Evolutionary conservation across 1,140 invertebrate species (phyloP), one percentile per base, ranked within the genome.

Genomic region (Adelges cooleyi): DNA sequence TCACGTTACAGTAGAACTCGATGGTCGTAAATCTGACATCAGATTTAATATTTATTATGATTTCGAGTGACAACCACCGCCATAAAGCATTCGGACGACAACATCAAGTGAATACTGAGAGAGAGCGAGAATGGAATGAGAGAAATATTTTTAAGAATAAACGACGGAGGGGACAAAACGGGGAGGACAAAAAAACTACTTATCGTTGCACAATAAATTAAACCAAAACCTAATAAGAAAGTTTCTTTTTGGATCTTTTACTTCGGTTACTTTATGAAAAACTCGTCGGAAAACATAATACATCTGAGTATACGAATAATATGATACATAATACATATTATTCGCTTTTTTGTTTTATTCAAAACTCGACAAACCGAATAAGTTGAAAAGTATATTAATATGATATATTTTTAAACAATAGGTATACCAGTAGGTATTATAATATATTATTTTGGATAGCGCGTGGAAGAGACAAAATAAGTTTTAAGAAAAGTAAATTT

Each of bases 161-260:
- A 3, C 22, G 2, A 8, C 9, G 15, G 27, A 42, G 27, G 8
- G 38, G 27, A n/a, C n/a, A n/a, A 18, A n/a, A 54, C 6, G 13
- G 40, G 33, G 20, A n/a, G n/a, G n/a, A n/a, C n/a, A 17, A 56
- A 56, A 56, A 56, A 59, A 8, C 53, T 17, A 20, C 15, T 56
- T 10, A 3, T 13, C 48, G 29, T n/a, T 10, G 9, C 38, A 36
- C 23, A 17, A 59, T 59, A 59, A 44, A 59, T 59, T 59, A 59
- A 59, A 59, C 53, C 36, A 15, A 56, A 56, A 56, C 53, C 15
- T 59, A 59, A 44, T 59, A 44, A 42, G 38, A 59, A 59, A 59
- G 53, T 59, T 59, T 59, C n/a, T 59, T 36, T 56, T 23, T 23
- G 36, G n/a, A 42, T 59, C 38, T 59, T 59, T 42, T 18, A 42